Conservation (phyloP, 92 coral and sea anemone species). For the Meandrina meandrites region DNA sequence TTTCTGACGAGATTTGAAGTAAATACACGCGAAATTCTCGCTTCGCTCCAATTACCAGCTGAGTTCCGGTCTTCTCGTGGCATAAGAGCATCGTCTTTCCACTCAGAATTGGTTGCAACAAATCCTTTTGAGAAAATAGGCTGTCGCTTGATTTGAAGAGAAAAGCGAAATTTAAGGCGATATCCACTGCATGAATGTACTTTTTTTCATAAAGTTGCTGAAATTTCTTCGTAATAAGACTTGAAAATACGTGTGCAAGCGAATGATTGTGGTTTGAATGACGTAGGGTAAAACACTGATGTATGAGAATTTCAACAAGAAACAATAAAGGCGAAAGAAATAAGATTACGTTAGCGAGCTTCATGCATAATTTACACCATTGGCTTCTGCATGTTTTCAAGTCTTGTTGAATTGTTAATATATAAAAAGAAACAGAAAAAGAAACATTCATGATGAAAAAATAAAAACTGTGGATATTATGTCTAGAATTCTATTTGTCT, state of each 20-base stretch:
- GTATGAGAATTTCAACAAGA: neutral
- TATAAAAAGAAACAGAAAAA: neutral
- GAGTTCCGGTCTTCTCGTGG: neutral
- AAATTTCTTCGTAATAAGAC: neutral
- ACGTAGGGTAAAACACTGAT: neutral
- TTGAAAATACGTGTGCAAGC: neutral
- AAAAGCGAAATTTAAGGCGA: neutral
- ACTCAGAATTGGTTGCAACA: neutral
- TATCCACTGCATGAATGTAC: neutral
- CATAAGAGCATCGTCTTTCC: neutral
- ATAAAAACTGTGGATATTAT: neutral
- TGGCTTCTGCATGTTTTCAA: neutral
- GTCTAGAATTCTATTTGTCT: neutral
- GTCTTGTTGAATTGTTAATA: too few species aligned
- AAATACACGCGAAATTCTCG: neutral
- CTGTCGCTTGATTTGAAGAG: neutral
- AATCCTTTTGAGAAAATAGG: neutral
- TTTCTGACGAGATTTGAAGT: neutral
- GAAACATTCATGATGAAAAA: neutral
- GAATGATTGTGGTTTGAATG: constrained; percentile 11
- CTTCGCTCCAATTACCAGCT: neutral
- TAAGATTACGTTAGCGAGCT: neutral
- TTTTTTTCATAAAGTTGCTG: too few species aligned
- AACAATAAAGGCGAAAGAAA: constrained; percentile 4
- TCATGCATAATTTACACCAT: constrained; percentile 15